Conservation (phyloP, 30 jellyfish, hydroid and myxozoan species). For the Rhopilema esculentum region DNA sequence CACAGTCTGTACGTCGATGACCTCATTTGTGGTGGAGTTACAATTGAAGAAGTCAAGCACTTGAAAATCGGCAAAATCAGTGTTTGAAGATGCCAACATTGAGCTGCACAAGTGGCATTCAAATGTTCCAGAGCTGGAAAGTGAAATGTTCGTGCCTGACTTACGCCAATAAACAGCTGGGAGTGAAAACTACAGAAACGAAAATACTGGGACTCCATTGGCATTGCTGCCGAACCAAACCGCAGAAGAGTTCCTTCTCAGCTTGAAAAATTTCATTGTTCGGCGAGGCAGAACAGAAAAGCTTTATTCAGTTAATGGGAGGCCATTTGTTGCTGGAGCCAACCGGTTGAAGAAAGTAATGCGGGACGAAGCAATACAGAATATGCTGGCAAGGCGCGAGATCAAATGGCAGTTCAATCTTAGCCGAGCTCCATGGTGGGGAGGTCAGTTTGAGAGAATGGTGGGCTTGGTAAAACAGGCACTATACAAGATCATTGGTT, state of each 20-base stretch:
- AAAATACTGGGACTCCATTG: slow-evolving; percentile 70
- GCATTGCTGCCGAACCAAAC: slow-evolving; percentile 65
- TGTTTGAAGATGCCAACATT: slow-evolving; percentile 55
- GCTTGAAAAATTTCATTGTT: slow-evolving; percentile 53
- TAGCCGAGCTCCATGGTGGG: slow-evolving; percentile 86
- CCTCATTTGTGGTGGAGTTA: slow-evolving; percentile 48
- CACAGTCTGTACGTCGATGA: slow-evolving; percentile 72
- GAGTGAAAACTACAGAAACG: slow-evolving; percentile 61
- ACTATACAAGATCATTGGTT: slow-evolving; percentile 45
- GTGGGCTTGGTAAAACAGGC: slow-evolving; percentile 67
- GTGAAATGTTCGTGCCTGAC: slow-evolving; percentile 11
- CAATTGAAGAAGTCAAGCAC: slow-evolving; percentile 24
- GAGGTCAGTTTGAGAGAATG: slow-evolving; percentile 77
- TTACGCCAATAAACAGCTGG: slow-evolving; percentile 61
- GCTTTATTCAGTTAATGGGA: slow-evolving; percentile 64
- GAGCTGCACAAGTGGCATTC: slow-evolving; percentile 82
- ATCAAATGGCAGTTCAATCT: slow-evolving; percentile 75
- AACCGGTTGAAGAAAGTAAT: slow-evolving; percentile 40
- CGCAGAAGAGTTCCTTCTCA: slow-evolving; percentile 42
- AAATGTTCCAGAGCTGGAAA: slow-evolving; percentile 64
- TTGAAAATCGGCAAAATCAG: slow-evolving; percentile 28
- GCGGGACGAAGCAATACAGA: slow-evolving; percentile 30
- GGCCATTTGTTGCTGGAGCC: slow-evolving; percentile 56
- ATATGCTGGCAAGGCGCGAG: slow-evolving; percentile 30
- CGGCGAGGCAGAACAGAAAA: slow-evolving; percentile 73